Conservation (phyloP, 2,888 invertebrate genomes). For the Yponomeuta plumbellus region DNA sequence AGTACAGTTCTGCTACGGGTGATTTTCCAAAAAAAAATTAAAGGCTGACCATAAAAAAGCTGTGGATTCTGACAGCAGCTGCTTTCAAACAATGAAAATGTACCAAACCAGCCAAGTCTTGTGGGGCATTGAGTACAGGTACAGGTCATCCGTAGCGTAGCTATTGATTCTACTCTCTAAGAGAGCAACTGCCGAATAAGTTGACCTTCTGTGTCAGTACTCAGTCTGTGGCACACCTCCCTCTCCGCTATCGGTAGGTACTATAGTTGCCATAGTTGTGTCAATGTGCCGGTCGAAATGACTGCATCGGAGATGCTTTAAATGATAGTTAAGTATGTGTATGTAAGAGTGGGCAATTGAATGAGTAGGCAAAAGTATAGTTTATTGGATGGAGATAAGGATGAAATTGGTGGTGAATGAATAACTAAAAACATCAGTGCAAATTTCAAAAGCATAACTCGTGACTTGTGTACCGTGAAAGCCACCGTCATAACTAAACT, state of each 20-base stretch:
- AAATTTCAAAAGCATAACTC: background rate
- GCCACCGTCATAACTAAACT: background rate
- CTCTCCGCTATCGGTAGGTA: background rate
- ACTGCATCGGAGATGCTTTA: background rate
- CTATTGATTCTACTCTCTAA: no score
- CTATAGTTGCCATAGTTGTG: background rate
- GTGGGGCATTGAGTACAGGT: no score
- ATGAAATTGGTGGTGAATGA: background rate
- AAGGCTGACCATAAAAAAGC: no score
- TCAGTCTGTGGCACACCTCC: conserved; percentile 8
- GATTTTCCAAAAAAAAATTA: no score
- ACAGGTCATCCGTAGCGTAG: no score
- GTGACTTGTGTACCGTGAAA: background rate
- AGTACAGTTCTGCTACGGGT: no score
- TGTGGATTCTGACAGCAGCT: no score
- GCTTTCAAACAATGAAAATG: no score
- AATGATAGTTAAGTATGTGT: background rate
- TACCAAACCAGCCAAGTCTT: no score
- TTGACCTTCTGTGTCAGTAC: background rate
- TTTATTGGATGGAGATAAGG: background rate
- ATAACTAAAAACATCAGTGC: background rate
- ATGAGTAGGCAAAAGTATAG: background rate
- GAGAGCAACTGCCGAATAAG: background rate
- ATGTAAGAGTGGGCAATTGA: no score
- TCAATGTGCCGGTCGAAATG: background rate